Evolutionary conservation across 1,140 invertebrate species (phyloP).

Genomic region (Diorhabda carinulata): DNA sequence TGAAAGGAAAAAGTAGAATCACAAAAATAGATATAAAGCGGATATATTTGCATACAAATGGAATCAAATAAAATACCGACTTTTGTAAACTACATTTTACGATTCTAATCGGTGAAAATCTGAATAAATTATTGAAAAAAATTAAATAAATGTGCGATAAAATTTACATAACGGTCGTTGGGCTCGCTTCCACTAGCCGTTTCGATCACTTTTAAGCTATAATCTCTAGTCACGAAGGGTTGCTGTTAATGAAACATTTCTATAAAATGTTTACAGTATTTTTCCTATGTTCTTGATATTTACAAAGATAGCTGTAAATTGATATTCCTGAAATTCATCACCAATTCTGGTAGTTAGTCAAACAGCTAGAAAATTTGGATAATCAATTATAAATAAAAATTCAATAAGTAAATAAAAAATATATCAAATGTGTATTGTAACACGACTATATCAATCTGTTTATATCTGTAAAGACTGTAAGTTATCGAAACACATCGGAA

Average conservation of each 20-base stretch:
- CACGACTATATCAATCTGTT: too few relatives aligned
- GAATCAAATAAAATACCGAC: slow-evolving; percentile 1
- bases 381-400: too few relatives aligned
- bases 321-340: too few relatives aligned
- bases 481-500: too few relatives aligned
- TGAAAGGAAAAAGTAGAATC: slow-evolving; percentile 1
- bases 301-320: too few relatives aligned
- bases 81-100: slow-evolving; percentile 3
- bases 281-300: too few relatives aligned
- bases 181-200: background rate
- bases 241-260: background rate
- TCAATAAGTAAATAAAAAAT: too few relatives aligned
- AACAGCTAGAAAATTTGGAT: too few relatives aligned
- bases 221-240: background rate
- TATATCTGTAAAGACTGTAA: too few relatives aligned
- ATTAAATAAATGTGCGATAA: background rate
- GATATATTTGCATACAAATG: slow-evolving; percentile 2
- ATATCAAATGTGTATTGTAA: too few relatives aligned
- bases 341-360: too few relatives aligned
- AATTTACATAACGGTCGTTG: background rate
- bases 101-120: background rate
- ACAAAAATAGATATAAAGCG: background rate
- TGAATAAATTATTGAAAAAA: background rate
- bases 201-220: slow-evolving; percentile 1
- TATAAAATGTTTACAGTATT: too few relatives aligned